phyloP scores from a whole-genome alignment of 2,797 vertebrate species.

The Anabas testudineus region DNA sequence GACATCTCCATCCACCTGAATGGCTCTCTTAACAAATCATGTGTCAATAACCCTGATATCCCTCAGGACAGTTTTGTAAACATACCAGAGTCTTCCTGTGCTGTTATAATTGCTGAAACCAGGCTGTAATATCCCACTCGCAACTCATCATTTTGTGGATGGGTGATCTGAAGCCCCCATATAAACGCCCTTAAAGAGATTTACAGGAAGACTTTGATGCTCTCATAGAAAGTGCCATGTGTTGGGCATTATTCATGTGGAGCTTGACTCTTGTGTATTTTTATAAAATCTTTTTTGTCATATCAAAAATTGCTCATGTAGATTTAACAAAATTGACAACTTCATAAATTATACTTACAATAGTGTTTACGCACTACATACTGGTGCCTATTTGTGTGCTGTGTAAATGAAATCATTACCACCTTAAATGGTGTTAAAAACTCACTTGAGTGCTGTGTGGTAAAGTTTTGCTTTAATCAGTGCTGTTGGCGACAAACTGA shows the following conservation, averaged over 20 bases:
- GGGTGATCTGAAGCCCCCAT: conserved; percentile 34
- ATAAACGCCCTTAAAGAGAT: conserved; percentile 50
- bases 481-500: too few relatives aligned
- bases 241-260: background rate
- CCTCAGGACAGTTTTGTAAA: conserved; percentile 22
- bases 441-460: too few relatives aligned
- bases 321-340: too few relatives aligned
- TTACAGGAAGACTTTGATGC: conserved; percentile 37
- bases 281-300: background rate
- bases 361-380: too few relatives aligned
- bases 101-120: conserved; percentile 39
- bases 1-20: conserved; percentile 29
- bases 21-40: conserved; percentile 12
- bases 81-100: conserved; percentile 6
- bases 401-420: too few relatives aligned
- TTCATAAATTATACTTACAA: too few relatives aligned
- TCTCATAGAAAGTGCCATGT: background rate
- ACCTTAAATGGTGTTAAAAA: too few relatives aligned
- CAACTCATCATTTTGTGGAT: conserved; percentile 1
- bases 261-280: background rate
- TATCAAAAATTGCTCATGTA: too few relatives aligned
- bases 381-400: too few relatives aligned
- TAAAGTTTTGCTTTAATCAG: too few relatives aligned
- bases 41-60: conserved; percentile 32
- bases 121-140: conserved; percentile 30